Evolutionary conservation across 2,113 vertebrate species (phyloP).

Genomic region (Rynchops niger): DNA sequence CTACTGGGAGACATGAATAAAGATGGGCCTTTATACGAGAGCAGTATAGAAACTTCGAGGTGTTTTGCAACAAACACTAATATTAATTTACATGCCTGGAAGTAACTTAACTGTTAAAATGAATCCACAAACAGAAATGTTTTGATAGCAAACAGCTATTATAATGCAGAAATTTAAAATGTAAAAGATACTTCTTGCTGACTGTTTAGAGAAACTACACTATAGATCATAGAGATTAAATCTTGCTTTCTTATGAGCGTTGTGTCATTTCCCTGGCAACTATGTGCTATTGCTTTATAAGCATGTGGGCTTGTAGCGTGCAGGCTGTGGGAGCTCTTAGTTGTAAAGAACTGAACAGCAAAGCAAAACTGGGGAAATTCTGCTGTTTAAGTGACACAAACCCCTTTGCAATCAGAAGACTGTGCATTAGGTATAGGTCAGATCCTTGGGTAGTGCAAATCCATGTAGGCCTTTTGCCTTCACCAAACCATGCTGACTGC

Average conservation of each 20-base stretch:
- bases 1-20: neutral
- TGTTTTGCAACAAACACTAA: conserved; percentile 46
- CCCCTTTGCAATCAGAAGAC: neutral
- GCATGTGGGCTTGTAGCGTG: neutral
- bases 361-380: neutral
- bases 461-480: neutral
- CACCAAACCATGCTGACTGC: neutral
- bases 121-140: conserved; percentile 63
- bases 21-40: conserved; percentile 5
- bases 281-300: neutral
- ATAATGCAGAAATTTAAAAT: conserved; percentile 55
- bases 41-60: conserved; percentile 14
- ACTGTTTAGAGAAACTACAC: conserved; percentile 12
- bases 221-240: neutral
- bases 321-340: neutral
- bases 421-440: neutral
- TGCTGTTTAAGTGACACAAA: neutral
- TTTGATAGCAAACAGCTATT: conserved; percentile 51
- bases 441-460: neutral
- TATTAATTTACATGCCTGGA: conserved; percentile 51
- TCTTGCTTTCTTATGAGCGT: neutral
- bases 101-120: conserved; percentile 65
- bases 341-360: neutral
- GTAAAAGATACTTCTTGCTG: conserved; percentile 48
- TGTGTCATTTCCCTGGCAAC: neutral